Evolutionary conservation across 2,113 vertebrate genomes (phyloP), one percentile per base, ranked within the genome.

Genomic region (Rhegmatorhina hoffmannsi): DNA sequence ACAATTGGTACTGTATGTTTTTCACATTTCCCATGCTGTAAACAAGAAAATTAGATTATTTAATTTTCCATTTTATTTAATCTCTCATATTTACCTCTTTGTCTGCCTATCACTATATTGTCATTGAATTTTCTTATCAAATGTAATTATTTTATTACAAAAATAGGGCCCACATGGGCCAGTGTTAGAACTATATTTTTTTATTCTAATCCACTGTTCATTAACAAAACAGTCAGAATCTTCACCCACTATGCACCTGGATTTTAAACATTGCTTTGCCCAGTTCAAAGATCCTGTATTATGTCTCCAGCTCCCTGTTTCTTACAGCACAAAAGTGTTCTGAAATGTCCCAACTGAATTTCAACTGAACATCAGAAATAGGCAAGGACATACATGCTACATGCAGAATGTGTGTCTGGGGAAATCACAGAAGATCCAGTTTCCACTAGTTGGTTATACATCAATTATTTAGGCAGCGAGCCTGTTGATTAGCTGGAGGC

Each of bases 391-490:
- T 92, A 92, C 96, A 96, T 95, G 95, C 92, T 96, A 93, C 92
- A 96, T 95, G 92, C 60, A 5, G 83, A 92, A 84, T 87, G 88
- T 73, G 94, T 94, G 87, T 87, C 93, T 89, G 81, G 94, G 95
- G 95, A 97, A 97, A 96, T 95, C 93, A 95, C 88, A 96, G 91
- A 85, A 95, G 92, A 96, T 95, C 95, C 89, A 90, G 73, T 95
- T 96, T 96, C 95, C 86, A 93, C 86, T 92, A 75, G 85, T 73
- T 93, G 88, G 92, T 95, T 96, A 94, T 90, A 87, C 92, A 95
- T 97, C 92, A 93, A 96, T 97, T 96, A 97, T 97, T 96, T 92
- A 96, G 88, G 86, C 88, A 91, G 46, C 46, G 87, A 93, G 93
- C 88, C 94, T 95, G 88, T 96, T 95, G 95, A 95, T 95, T 93